A percentile compares a stretch with the other conserved stretches of the same genome.
phyloP scores from a whole-genome alignment of 2,888 invertebrate species.

The Ctena decussata region DNA sequence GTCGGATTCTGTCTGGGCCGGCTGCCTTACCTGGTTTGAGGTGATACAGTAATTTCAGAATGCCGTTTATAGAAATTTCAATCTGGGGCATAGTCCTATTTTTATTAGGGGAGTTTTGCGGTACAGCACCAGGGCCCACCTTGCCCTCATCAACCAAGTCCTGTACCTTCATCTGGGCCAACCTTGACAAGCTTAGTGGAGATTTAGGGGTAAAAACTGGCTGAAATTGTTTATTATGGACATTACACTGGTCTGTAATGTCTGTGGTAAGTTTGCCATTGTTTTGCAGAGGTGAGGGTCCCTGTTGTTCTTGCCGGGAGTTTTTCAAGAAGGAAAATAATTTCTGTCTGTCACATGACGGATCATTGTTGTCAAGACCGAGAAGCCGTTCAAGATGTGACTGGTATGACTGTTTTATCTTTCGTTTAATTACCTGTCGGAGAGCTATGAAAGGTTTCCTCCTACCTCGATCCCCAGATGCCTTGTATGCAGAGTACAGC shows the following conservation, averaged over 20 bases:
- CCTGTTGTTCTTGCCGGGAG: not conserved
- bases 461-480: not conserved
- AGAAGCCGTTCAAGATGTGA: not conserved
- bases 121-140: not conserved
- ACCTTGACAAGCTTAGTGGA: not conserved
- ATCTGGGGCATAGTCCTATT: not conserved
- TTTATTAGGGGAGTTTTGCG: not conserved
- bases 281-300: not conserved
- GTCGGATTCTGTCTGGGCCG: too few species aligned
- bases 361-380: not conserved
- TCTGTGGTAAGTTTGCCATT: not conserved
- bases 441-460: not conserved
- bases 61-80: not conserved
- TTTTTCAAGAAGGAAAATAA: not conserved
- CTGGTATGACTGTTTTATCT: not conserved
- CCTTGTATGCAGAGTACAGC: not conserved
- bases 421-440: not conserved
- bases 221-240: not conserved
- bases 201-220: not conserved
- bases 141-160: not conserved
- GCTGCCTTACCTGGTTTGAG: not conserved
- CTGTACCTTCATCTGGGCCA: not conserved
- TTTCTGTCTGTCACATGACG: not conserved
- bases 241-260: not conserved
- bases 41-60: not conserved